Evolutionary conservation across 2,888 invertebrate genomes (phyloP).

Genomic region (Cheilosia pagana): DNA sequence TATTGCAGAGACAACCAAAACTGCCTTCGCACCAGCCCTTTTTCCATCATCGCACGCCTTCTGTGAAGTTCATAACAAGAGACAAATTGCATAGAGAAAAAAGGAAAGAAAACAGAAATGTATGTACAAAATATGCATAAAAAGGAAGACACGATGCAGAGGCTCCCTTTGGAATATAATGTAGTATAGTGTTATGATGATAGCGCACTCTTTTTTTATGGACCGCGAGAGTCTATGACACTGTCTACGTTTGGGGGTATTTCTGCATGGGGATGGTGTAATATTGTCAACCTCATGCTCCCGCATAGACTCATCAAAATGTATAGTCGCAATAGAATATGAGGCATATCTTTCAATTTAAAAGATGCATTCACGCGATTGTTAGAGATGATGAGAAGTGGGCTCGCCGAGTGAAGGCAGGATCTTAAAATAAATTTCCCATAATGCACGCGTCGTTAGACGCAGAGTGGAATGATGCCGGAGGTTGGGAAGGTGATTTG

Average conservation of each 20-base stretch:
- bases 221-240: conserved; percentile 42
- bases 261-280: conserved; percentile 4
- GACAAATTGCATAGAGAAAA: conserved; percentile 69
- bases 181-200: conserved; percentile 48
- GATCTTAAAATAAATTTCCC: conserved; percentile 37
- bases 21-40: conserved; percentile 34
- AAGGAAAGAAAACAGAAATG: conserved; percentile 27
- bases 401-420: background rate
- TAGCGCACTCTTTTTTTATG: conserved; percentile 47
- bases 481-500: background rate
- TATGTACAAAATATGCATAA: conserved; percentile 41
- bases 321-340: conserved; percentile 87
- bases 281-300: conserved; percentile 48
- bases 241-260: conserved; percentile 21
- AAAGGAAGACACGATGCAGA: conserved; percentile 38
- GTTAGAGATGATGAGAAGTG: conserved; percentile 23
- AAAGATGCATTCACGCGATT: conserved; percentile 51
- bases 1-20: conserved; percentile 50
- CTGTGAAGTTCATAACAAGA: conserved; percentile 73
- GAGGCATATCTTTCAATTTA: conserved; percentile 77
- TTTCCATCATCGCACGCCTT: conserved; percentile 63
- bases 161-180: conserved; percentile 38
- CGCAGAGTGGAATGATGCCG: background rate
- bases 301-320: conserved; percentile 28
- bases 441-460: conserved; percentile 3